Evolutionary conservation across 2,888 invertebrate species (phyloP), one percentile per base, ranked within the genome.

Genomic region (Drosophila hamatofila): DNA sequence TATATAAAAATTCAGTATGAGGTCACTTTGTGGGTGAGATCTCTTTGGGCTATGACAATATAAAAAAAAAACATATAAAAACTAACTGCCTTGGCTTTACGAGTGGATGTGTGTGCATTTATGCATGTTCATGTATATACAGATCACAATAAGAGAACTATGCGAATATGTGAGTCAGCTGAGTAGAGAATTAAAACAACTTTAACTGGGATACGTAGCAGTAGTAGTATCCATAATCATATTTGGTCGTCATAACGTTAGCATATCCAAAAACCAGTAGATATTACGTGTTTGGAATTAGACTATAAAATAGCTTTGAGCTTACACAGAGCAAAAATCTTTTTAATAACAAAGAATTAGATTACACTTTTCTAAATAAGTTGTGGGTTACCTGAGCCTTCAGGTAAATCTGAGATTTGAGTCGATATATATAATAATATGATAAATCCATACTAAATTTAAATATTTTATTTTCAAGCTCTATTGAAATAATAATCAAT

Each of bases 11-110:
- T 49, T 49, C 30, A 25, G 11, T 8, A 39, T 39, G 54, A 54
- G 54, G 12, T 54, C 54, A 54, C 39, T 54, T 54, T 39, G 37
- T 39, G 54, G 25, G 25, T 39, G 25, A 39, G n/a, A 39, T 25
- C 25, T 39, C 23, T 27, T 5, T 25, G 39, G 25, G 37, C 25
- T 25, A 37, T 52, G 52, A n/a, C 37, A 39, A 4, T 18, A 12
- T 37, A 37, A 6, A 23, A 9, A 7, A 12, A 25, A 21, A 41
- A 18, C 11, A 23, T 44, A 23, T n/a, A n/a, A 11, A 48, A 27
- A 18, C n/a, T 30, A 49, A 49, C 18, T 30, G n/a, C 3, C 23
- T 2, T 2, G 18, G 33, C 1, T 11, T 9, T 21, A n/a, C 52
- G 25, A 54, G n/a, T 54, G 25, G 25, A n/a, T 14, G 14, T 25